These are phyloP conservation scores for Bugula neritina DNA, from an alignment of 2,888 invertebrate genomes.

Conservation along the genomic window DNA sequence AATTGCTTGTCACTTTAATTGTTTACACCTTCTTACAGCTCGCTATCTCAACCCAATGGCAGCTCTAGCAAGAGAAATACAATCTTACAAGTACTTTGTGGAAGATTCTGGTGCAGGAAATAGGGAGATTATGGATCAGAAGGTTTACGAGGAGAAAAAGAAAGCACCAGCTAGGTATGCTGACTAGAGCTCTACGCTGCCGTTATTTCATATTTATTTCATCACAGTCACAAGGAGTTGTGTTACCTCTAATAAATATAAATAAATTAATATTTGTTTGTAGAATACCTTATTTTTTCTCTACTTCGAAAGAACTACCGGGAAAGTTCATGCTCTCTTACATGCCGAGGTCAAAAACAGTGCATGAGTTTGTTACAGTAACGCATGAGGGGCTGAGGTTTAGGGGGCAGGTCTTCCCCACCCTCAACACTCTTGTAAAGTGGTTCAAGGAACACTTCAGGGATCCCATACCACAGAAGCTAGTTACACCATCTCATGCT, in stretches of 20 bases:
- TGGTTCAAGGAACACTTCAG: slow-evolving; percentile 99
- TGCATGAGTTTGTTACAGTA: slow-evolving; percentile 87
- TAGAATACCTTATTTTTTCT: slow-evolving; percentile 52
- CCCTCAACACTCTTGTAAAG: slow-evolving; percentile 70
- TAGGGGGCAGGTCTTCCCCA: slow-evolving; percentile 73
- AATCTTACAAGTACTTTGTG: slow-evolving; percentile 84
- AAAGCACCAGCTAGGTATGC: slow-evolving; percentile 56
- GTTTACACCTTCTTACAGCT: slow-evolving; percentile 49
- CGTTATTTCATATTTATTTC: neutral
- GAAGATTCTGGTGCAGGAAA: slow-evolving; percentile 65
- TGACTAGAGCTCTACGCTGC: neutral
- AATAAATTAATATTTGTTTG: slow-evolving; percentile 29
- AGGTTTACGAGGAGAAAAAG: slow-evolving; percentile 78
- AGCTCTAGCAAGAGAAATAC: slow-evolving; percentile 78
- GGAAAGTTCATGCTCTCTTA: slow-evolving; percentile 86
- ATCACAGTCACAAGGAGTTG: too few species aligned
- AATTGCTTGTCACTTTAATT: neutral
- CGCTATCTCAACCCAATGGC: slow-evolving; percentile 96
- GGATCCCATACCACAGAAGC: slow-evolving; percentile 61
- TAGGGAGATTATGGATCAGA: slow-evolving; percentile 80
- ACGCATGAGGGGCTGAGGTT: slow-evolving; percentile 89
- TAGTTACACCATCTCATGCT: slow-evolving; percentile 16
- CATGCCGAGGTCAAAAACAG: slow-evolving; percentile 73
- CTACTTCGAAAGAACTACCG: slow-evolving; percentile 42
- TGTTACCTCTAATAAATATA: too few species aligned